A percentile compares a stretch with the other conserved stretches of the same genome.
These are phyloP conservation scores for Ceratotherium simum DNA, from an alignment of 2,113 vertebrate genomes.

Conservation along the genomic window DNA sequence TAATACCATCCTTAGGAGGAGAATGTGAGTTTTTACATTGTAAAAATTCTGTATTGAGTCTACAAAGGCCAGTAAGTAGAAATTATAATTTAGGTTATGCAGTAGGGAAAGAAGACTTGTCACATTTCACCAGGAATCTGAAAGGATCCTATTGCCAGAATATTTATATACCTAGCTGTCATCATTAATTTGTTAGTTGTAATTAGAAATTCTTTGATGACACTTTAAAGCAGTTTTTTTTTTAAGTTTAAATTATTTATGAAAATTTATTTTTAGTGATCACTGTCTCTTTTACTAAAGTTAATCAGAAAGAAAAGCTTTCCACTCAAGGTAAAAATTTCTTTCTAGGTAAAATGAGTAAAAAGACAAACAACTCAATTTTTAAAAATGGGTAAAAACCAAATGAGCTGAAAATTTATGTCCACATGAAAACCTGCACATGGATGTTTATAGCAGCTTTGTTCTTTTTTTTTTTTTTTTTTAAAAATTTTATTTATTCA, in stretches of 20 bases:
- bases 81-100: not conserved
- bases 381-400: not conserved
- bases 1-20: not conserved
- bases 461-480: too few species aligned
- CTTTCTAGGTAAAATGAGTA: not conserved
- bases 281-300: not conserved
- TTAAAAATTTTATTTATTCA: too few species aligned
- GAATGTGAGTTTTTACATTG: not conserved
- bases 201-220: not conserved
- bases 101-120: not conserved
- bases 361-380: not conserved
- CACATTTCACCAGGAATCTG: not conserved
- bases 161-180: not conserved
- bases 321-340: not conserved
- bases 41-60: not conserved
- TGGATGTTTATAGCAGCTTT: not conserved
- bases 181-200: not conserved
- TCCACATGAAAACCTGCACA: not conserved
- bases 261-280: not conserved
- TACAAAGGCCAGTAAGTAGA: not conserved
- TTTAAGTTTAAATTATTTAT: not conserved
- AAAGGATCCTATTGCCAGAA: not conserved
- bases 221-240: constrained; percentile 5
- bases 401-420: not conserved
- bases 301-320: not conserved